A percentile compares a stretch with the other conserved stretches of the same genome.
phyloP scores from a whole-genome alignment of 2,113 vertebrate species.

The Trematomus loennbergii region DNA sequence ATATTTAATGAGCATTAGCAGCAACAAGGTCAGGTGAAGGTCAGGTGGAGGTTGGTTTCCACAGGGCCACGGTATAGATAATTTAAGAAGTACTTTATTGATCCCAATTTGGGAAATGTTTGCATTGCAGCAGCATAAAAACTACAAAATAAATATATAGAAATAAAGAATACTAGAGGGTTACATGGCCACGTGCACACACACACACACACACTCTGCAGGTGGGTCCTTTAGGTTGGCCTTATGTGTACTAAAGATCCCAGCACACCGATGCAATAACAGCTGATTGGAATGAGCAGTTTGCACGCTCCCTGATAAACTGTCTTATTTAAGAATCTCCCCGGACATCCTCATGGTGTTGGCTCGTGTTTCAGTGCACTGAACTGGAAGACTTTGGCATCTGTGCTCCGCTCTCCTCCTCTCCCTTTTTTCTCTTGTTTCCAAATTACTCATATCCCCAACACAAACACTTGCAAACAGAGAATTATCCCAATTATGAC shows the following conservation, averaged over 20 bases:
- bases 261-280: neutral
- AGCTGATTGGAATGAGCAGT: no score
- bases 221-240: no score
- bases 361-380: constrained; percentile 65
- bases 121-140: no score
- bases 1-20: neutral
- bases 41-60: constrained; percentile 31
- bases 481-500: constrained; percentile 18
- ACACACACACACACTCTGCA: neutral
- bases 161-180: neutral
- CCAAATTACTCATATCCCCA: constrained; percentile 10
- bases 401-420: constrained; percentile 35
- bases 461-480: neutral
- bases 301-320: constrained; percentile 50
- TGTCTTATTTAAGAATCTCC: constrained; percentile 71
- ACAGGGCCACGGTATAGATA: neutral
- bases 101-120: no score
- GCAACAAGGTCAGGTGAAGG: constrained; percentile 8
- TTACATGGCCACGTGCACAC: constrained; percentile 19
- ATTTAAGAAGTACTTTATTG: no score
- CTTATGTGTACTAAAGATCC: neutral
- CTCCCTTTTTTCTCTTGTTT: constrained; percentile 17
- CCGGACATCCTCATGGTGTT: constrained; percentile 61
- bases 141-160: no score
- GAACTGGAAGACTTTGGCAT: constrained; percentile 72